Base-by-base conservation (phyloP, 2,797 vertebrate species). In the Enoplosus armatus region DNA sequence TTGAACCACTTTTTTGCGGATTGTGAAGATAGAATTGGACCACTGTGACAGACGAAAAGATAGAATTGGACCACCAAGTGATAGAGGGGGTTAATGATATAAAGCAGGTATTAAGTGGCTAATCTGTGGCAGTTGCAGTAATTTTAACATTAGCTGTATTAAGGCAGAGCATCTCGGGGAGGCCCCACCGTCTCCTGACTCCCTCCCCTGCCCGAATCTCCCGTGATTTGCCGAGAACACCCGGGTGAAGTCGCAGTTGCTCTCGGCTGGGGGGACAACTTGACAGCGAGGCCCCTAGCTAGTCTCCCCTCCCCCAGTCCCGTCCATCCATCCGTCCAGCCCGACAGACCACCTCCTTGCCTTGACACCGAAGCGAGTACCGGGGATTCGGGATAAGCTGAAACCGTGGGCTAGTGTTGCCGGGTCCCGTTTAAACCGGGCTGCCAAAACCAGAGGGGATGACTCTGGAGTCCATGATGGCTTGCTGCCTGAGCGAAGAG, bases 401-500 rank as follows among this genome's bases (percentile, higher is more conserved):
- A 85, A 86, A 75, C 66, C 69, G 85, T 76, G 87, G 75, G 72
- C 81, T 16, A 82, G 81, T 74, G 79, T 85, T 18, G 71, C 83
- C 87, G 56, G 84, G 91, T 94, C 89, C 90, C 89, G 92, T 89
- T 75, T 79, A 29, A 90, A 88, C 85, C 85, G 93, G 94, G 92
- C 92, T 92, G 90, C 85, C 86, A 70, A 84, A 84, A 89, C 55
- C 88, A 80, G 95, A 89, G 93, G 95, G 95, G 94, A 97, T 98
- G 97, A 98, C 97, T 95, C 95, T 97, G 95, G 97, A 97, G 95
- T 97, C 97, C 96, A 97, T 97, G 96, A 98, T 98, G 97, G 97
- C 97, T 94, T 98, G 97, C 93, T 98, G 97, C 96, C 96, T 98
- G 93, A 98, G 97, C 95, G 97, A 98, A 92, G 97, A 98, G 96